Percentiles rank a stretch among this genome's conserved stretches.
Conservation (phyloP, 2,113 vertebrate genomes). For the Montifringilla adamsi region DNA sequence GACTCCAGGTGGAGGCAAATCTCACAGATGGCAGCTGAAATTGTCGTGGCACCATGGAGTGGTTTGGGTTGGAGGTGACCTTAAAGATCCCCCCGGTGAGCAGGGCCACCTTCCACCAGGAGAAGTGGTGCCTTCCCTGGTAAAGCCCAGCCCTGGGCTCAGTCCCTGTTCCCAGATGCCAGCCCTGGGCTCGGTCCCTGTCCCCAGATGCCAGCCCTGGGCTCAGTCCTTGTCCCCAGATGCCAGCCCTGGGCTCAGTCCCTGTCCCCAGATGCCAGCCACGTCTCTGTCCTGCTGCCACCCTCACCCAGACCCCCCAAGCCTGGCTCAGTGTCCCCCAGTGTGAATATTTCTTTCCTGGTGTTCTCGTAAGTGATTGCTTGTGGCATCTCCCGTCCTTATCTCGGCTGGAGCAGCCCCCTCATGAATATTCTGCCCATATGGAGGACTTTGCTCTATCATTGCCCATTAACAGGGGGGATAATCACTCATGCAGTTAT, state of each 20-base stretch:
- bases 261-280: not conserved
- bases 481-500: slow-evolving; percentile 99
- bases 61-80: not conserved
- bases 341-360: slow-evolving; percentile 48
- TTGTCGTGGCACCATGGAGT: not conserved
- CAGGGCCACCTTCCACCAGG: not conserved
- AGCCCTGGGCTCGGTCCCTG: too few species aligned
- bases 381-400: slow-evolving; percentile 84
- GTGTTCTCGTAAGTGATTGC: slow-evolving; percentile 73
- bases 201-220: too few species aligned
- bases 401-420: slow-evolving; percentile 92
- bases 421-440: slow-evolving; percentile 99
- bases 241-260: too few species aligned
- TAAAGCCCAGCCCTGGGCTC: not conserved
- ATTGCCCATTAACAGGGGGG: slow-evolving; percentile 95
- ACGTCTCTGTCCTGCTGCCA: not conserved
- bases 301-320: not conserved
- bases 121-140: not conserved
- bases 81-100: not conserved
- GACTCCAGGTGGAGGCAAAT: not conserved
- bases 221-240: too few species aligned
- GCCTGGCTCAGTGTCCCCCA: not conserved
- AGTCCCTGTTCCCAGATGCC: not conserved
- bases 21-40: not conserved
- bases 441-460: slow-evolving; percentile 90